Evolutionary conservation across 92 coral and sea anemone species (phyloP), one percentile per base, ranked within the genome.

Genomic region (Porites cylindrica): DNA sequence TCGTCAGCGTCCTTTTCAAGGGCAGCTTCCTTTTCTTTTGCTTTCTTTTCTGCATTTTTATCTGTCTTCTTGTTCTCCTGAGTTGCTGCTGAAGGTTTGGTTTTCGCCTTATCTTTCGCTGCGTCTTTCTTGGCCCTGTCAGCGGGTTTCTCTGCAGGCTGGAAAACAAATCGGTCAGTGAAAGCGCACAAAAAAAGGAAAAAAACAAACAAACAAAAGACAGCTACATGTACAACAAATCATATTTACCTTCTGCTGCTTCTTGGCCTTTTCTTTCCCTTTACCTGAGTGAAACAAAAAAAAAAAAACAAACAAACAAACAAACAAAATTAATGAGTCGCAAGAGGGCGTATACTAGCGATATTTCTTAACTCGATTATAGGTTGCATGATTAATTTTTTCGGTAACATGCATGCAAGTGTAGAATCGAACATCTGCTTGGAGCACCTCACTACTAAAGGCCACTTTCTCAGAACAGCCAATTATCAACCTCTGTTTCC

Each of bases 1-100:
- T 89, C 90, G 50, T 84, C 78, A 1, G 78, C 90, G 70, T 93
- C 94, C 68, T 89, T 91, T 77, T 89, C 80, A 23, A 73, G 51
- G n/a, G 86, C 89, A 47, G 85, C 82, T 82, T 90, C 93, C 12
- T 90, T 86, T 84, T 84, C 82, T 79, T 85, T 79, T 86, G 79
- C 72, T 66, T 81, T 86, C 91, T 82, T 50, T 21, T 76, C 78
- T 19, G 63, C 72, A 26, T 74, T 70, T 86, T 66, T 71, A 51
- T 64, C 86, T 38, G 7, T 38, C 47, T 38, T 38, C 47, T 38
- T 38, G 47, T 38, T 38, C 4, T 38, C 47, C 77, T 81, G 66
- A 50, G 59, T 9, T 11, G 86, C 64, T 10, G 78, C 78, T 32
- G 47, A 56, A 38, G 77, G 38, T 71, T 82, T 82, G 1, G 77